These are phyloP conservation scores for Machimus rusticus DNA, from an alignment of 2,888 invertebrate species.

Conservation along the genomic window DNA sequence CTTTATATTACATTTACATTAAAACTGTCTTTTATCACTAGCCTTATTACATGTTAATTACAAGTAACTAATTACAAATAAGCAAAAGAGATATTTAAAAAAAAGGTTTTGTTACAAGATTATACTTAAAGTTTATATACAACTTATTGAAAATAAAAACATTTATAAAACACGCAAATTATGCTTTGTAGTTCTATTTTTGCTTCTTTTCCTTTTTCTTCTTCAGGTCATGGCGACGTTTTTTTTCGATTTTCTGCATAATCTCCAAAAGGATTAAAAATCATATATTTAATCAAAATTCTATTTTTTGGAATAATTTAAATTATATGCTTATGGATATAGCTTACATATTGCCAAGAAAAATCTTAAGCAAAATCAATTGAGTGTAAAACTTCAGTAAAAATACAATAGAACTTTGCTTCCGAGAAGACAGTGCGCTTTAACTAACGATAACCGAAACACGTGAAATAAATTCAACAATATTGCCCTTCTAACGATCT, in stretches of 20 bases:
- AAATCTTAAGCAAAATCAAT: too few relatives aligned
- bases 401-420: neutral
- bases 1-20: slow-evolving; percentile 7
- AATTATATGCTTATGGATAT: too few relatives aligned
- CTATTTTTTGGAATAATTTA: too few relatives aligned
- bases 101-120: slow-evolving; percentile 28
- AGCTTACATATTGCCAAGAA: too few relatives aligned
- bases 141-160: slow-evolving; percentile 23
- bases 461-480: neutral
- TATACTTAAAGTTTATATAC: slow-evolving; percentile 34
- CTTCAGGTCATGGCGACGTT: neutral
- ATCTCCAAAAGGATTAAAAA: too few relatives aligned
- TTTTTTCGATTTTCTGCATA: too few relatives aligned
- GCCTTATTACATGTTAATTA: slow-evolving; percentile 33
- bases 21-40: slow-evolving; percentile 30
- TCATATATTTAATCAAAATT: too few relatives aligned
- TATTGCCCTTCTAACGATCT: neutral
- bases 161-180: neutral
- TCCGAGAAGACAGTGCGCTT: neutral
- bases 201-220: neutral
- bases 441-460: neutral
- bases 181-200: neutral
- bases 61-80: slow-evolving; percentile 18
- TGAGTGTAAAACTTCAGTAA: neutral
- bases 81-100: slow-evolving; percentile 28